These are phyloP conservation scores for Drosophila lini DNA, from an alignment of 1,140 invertebrate genomes.

Conservation along the genomic window DNA sequence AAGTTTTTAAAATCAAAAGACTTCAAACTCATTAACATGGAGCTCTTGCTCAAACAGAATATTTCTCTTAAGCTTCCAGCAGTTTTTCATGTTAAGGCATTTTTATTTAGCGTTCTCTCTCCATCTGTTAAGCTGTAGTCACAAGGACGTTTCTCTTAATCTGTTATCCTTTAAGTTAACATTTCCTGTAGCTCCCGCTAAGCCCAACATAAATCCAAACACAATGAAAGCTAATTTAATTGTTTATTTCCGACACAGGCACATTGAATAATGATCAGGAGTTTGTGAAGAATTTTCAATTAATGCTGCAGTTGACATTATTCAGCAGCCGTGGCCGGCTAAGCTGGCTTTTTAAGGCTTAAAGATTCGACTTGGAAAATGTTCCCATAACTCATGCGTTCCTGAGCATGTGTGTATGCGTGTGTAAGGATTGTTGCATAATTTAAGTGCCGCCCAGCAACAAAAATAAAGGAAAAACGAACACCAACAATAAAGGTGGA, in stretches of 20 bases:
- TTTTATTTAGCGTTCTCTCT: background rate
- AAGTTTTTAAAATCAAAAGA: conserved; percentile 2
- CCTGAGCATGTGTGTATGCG: conserved; percentile 10
- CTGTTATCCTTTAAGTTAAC: background rate
- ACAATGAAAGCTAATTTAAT: conserved; percentile 8
- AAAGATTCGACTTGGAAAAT: conserved; percentile 11
- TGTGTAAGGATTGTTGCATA: conserved; percentile 46
- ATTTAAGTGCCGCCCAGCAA: conserved; percentile 47
- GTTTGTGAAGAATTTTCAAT: conserved; percentile 36
- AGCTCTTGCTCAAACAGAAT: background rate
- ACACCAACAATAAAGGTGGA: background rate
- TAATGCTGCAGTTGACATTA: conserved; percentile 41
- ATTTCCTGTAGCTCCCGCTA: background rate
- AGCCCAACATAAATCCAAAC: background rate
- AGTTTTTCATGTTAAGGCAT: background rate
- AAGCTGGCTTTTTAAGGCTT: conserved; percentile 9
- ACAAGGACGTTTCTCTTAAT: background rate
- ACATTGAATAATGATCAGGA: conserved; percentile 10
- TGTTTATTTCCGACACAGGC: background rate
- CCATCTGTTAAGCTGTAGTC: background rate
- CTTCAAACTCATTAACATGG: conserved; percentile 1
- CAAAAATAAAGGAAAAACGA: conserved; percentile 13
- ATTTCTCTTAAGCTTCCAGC: background rate
- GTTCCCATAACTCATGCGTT: conserved; percentile 21
- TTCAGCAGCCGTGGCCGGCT: conserved; percentile 5